These are phyloP conservation scores for Nomada flava DNA, from an alignment of 2,888 invertebrate species.

Conservation along the genomic window DNA sequence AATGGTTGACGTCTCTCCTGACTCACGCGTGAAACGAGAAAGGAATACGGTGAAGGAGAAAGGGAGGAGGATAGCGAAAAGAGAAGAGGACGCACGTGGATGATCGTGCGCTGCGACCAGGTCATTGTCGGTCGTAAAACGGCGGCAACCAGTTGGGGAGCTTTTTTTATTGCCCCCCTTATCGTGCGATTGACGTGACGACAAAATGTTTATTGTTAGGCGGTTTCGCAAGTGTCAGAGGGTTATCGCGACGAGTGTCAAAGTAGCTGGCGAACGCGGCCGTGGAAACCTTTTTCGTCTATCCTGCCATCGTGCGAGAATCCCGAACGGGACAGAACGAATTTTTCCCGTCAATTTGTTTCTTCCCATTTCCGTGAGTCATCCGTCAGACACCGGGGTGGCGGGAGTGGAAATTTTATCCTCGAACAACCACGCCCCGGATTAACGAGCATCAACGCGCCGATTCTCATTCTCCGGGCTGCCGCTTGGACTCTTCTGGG, in stretches of 20 bases:
- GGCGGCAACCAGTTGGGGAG: conserved; percentile 53
- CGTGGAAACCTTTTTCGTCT: not conserved
- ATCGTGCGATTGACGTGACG: conserved; percentile 70
- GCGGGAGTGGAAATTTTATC: conserved; percentile 7
- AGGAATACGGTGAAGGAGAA: not conserved
- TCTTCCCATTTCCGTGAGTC: not conserved
- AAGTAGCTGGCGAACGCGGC: not conserved
- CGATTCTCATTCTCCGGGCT: conserved; percentile 20
- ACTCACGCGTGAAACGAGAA: not conserved
- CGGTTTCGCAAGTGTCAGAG: conserved; percentile 66
- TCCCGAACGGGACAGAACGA: not conserved
- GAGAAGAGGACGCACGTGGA: no score
- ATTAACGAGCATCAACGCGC: conserved; percentile 41
- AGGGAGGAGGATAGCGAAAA: not conserved
- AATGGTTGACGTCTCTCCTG: not conserved
- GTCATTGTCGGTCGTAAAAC: conserved; percentile 67
- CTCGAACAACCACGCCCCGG: conserved; percentile 25
- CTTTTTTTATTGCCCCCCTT: conserved; percentile 67
- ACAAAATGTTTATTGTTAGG: conserved; percentile 73
- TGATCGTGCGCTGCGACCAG: conserved; percentile 26
- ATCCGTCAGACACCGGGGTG: no score
- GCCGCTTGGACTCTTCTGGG: not conserved
- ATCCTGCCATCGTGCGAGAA: not conserved
- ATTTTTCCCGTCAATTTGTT: not conserved
- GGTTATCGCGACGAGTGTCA: conserved; percentile 48